Conservation (phyloP, 2,888 invertebrate species). For the Uloborus plumipes region DNA sequence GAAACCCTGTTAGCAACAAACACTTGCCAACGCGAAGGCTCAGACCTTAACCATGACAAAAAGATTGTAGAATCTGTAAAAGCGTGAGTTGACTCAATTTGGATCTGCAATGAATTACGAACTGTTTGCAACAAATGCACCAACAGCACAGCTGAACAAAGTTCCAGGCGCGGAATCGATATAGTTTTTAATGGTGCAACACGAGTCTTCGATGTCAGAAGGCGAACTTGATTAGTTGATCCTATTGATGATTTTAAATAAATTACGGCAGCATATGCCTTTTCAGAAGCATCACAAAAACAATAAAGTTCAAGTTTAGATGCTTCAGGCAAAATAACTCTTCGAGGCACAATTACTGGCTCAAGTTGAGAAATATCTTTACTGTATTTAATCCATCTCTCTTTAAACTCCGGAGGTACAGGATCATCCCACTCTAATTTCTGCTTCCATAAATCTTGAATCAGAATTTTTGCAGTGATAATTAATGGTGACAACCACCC, state of each 20-base stretch:
- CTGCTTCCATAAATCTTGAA: conserved; percentile 5
- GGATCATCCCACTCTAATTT: conserved; percentile 5
- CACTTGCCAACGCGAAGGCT: too few species aligned
- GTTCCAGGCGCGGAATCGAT: not conserved
- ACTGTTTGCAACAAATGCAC: not conserved
- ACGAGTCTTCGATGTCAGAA: not conserved
- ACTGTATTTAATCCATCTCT: not conserved
- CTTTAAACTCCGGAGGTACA: not conserved
- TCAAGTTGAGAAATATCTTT: not conserved
- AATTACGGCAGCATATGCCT: conserved; percentile 7
- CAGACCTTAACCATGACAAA: not conserved
- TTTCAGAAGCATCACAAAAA: conserved; percentile 19
- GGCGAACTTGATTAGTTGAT: not conserved
- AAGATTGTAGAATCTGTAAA: not conserved
- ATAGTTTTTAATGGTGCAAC: not conserved
- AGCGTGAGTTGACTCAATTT: not conserved
- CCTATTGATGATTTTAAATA: not conserved
- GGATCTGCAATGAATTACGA: not conserved
- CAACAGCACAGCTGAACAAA: not conserved
- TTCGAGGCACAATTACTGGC: not conserved
- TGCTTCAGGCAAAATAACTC: not conserved
- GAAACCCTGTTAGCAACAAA: too few species aligned
- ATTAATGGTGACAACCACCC: conserved; percentile 7
- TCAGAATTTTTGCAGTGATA: conserved; percentile 13
- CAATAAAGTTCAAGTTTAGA: not conserved